Evolutionary conservation across 2,888 invertebrate species (phyloP), one percentile per base, ranked within the genome.

Genomic region (Caenorhabditis zanzibari): DNA sequence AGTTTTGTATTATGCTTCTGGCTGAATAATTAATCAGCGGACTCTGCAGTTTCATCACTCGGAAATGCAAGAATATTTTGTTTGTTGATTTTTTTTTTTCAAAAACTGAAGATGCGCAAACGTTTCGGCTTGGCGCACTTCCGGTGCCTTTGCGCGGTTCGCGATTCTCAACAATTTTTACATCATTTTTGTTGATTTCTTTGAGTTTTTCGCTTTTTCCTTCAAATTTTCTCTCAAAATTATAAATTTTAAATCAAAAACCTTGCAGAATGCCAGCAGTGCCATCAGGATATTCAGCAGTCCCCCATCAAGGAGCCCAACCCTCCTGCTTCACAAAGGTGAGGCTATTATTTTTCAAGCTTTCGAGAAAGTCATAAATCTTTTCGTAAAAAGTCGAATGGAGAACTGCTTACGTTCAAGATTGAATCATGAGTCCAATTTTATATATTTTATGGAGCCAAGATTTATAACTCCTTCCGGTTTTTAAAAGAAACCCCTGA

Each of bases 301-400:
- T 59, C 14, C 72, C 71, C 38, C 38, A 38, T 59, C 79, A 80
- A 1, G 84, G 84, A 77, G 58, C 44, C 19, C 77, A 77, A 41
- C 84, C 84, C 41, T 64, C 81, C 2, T 84, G 84, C 56, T 71
- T 84, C 35, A 59, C 61, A 52, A 84, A 84, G 64, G 84, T 84
- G 41, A 38, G 10, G 10, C 10, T 10, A 6, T 2, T 38, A 6
- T 6, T 61, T 68, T 64, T 24, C 32, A 3, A 22, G 16, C 28
- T 26, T n/a, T 26, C 28, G 6, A 44, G 12, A 58, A 58, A 58
- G 22, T 9, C 10, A 61, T 38, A 61, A 41, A 44, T 44, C 41
- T 24, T 26, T 26, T 16, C 19, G 19, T 38, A n/a, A 19, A 38
- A 38, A 59, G 0, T 22, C 59, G 59, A 22, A 35, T n/a, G n/a